Evolutionary conservation across 2,113 vertebrate species (phyloP), one percentile per base, ranked within the genome.

Genomic region (Turnix velox): DNA sequence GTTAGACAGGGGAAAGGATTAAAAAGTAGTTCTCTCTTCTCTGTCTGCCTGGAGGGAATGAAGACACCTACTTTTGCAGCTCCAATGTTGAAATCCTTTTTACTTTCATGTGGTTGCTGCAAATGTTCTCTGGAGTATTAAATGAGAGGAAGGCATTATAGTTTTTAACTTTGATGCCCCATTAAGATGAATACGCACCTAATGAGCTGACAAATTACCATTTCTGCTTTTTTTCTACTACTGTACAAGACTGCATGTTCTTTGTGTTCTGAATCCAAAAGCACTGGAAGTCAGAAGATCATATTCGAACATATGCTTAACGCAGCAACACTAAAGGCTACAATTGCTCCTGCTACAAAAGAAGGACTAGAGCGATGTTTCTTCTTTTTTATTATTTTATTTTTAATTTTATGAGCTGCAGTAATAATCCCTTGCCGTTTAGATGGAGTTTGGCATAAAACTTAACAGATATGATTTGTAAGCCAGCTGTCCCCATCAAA

Each of bases 201-300:
- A 97, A 97, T 97, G 97, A 97, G 95, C 97, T 97, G 93, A 97
- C 90, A 97, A 97, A 97, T 97, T 96, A 93, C 95, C 71, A 33
- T 6, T 59, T 78, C 79, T 88, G 27, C 59, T 80, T 80, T 92
- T 94, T 75, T 54, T 57, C 61, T 78, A 54, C 40, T 87, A n/a
- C 75, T 80, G n/a, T 78, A 82, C 59, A 92, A 82, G 92, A 73
- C 71, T 11, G 37, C 82, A 77, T 25, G 58, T 80, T 93, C 81
- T 95, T 96, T 90, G 81, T 94, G 72, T 92, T 96, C 76, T 71
- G 87, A 95, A 90, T 86, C 87, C 91, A 95, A 90, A 77, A 89
- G 63, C 43, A 23, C 51, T 83, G 52, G 91, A 94, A 93, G 92
- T 79, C 92, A 77, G 61, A 87, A 68, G 87, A 95, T 78, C 78